phyloP scores from a whole-genome alignment of 1,140 invertebrate genomes.

The Megalopta genalis region DNA sequence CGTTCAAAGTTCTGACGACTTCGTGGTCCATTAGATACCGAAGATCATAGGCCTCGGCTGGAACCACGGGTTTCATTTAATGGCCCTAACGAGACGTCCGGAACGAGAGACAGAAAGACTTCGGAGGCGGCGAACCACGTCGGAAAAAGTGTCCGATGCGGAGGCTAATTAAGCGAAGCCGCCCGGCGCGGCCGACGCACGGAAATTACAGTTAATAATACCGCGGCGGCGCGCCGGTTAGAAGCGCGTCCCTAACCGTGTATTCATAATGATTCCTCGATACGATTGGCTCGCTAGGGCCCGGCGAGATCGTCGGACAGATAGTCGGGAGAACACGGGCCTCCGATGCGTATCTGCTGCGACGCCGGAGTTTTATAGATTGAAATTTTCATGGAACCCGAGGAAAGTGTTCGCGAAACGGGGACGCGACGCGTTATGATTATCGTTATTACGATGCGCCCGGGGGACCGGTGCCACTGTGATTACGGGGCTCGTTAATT shows the following conservation, averaged over 20 bases:
- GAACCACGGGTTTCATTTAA: constrained; percentile 44
- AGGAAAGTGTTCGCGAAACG: not conserved
- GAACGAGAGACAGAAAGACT: constrained; percentile 30
- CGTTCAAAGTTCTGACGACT: constrained; percentile 58
- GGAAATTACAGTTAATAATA: constrained; percentile 68
- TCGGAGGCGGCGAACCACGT: not conserved
- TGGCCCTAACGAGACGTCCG: constrained; percentile 60
- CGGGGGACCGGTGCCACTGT: no score
- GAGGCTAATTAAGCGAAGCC: constrained; percentile 65
- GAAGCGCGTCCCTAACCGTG: constrained; percentile 9
- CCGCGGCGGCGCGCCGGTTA: constrained; percentile 33
- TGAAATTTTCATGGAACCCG: constrained; percentile 26
- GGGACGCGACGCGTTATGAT: constrained; percentile 2
- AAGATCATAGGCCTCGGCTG: constrained; percentile 57
- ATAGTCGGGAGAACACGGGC: constrained; percentile 4
- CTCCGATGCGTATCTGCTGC: constrained; percentile 8
- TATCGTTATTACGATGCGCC: constrained; percentile 7
- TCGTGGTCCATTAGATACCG: constrained; percentile 58
- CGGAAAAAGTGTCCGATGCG: constrained; percentile 56
- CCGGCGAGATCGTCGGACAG: constrained; percentile 6
- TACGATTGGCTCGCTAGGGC: constrained; percentile 28
- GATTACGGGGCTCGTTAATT: no score
- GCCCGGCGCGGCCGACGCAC: constrained; percentile 32
- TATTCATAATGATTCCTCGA: constrained; percentile 59
- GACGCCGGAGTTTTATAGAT: not conserved